Base-by-base conservation (phyloP, 2,888 invertebrate genomes). In the Tholera decimalis region DNA sequence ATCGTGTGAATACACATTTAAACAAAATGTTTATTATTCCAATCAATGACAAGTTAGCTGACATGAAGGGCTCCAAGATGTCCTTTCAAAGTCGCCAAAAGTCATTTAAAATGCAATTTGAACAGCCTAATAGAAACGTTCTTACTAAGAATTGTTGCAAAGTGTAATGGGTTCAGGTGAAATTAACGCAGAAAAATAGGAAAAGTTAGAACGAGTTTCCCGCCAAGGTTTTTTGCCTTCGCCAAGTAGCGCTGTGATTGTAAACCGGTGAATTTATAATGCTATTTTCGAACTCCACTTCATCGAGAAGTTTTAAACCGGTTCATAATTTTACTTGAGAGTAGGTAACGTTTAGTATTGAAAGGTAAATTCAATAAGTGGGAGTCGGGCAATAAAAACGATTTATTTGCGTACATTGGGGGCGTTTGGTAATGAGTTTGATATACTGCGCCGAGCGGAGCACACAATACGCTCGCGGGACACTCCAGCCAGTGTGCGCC, bases 141-240 rank as follows among this genome's bases (percentile, higher is more conserved):
- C 90, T 89, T 88, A 91, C 90, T 91, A 91, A 93, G 94, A 93
- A 95, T 91, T 94, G 94, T 95, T 94, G 93, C 92, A 91, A 94
- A 94, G 92, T 94, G 93, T 95, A 95, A 95, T 95, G 93, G 95
- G 93, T 94, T 93, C 95, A 94, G 93, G 92, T 92, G 92, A 92
- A 93, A 93, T 93, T 93, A 93, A 95, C 95, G 95, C 94, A 95
- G 95, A 95, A 95, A 95, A 95, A 95, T 95, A 95, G 95, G 95
- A 94, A 95, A 95, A 95, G 95, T 95, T 95, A 92, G 90, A 94
- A 95, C 91, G 95, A 95, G 95, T 95, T 95, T 92, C 85, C 89
- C 89, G 73, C 88, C 88, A 91, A 90, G 91, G 90, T 91, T 92
- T 94, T 93, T 93, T 92, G 82, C 92, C 89, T 88, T 90, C 89